Evolutionary conservation across 1,140 invertebrate genomes (phyloP).

Genomic region (Battus philenor): DNA sequence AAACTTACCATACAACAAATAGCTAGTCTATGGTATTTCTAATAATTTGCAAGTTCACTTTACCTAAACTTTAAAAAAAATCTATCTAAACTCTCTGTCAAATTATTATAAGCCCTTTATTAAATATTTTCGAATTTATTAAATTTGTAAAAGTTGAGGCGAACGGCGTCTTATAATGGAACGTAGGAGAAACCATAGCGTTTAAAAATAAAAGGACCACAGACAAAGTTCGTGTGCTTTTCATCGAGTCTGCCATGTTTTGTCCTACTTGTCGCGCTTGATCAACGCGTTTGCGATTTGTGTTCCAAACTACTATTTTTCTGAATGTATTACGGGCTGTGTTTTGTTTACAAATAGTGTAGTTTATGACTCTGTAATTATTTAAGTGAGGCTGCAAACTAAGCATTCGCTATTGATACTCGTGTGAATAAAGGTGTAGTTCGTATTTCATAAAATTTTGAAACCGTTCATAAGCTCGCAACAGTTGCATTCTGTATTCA

Average conservation of each 20-base stretch:
- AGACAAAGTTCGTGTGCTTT: slow-evolving; percentile 69
- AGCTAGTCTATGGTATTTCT: too few species aligned
- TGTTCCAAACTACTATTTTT: slow-evolving; percentile 64
- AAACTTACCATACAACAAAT: too few species aligned
- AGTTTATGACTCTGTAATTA: slow-evolving; percentile 55
- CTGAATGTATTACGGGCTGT: slow-evolving; percentile 67
- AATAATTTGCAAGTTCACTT: too few species aligned
- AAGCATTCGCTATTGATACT: slow-evolving; percentile 50
- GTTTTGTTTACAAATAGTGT: slow-evolving; percentile 74
- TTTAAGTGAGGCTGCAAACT: slow-evolving; percentile 42
- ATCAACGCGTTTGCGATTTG: slow-evolving; percentile 69
- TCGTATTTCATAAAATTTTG: slow-evolving; percentile 65
- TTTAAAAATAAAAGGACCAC: slow-evolving; percentile 60
- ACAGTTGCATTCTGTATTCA: slow-evolving; percentile 37
- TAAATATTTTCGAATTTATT: too few species aligned
- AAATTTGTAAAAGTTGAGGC: too few species aligned
- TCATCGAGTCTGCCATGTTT: slow-evolving; percentile 74
- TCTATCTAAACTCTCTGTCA: too few species aligned
- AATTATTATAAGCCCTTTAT: too few species aligned
- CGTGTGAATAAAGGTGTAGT: slow-evolving; percentile 59
- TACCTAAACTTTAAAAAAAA: too few species aligned
- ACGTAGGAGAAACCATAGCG: slow-evolving; percentile 39
- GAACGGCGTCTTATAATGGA: slow-evolving; percentile 25
- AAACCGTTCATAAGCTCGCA: slow-evolving; percentile 55
- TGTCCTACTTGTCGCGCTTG: slow-evolving; percentile 76